phyloP scores from a whole-genome alignment of 2,888 invertebrate species.

The Nephrotoma guestfalica region DNA sequence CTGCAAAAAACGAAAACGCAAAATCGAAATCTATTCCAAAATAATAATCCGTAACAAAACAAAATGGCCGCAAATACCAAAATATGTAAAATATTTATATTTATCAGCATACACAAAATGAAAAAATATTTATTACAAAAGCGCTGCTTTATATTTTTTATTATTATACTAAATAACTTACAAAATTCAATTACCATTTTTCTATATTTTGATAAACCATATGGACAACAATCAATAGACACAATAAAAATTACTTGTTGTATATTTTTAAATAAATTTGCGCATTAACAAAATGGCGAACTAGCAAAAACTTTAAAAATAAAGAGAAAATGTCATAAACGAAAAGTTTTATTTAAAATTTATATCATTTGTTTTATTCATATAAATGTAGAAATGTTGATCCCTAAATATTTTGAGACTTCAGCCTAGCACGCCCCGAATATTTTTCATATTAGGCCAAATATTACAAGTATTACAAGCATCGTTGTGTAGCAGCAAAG shows the following conservation, averaged over 20 bases:
- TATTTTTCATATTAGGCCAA: too few relatives aligned
- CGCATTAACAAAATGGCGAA: background rate
- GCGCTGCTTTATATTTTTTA: background rate
- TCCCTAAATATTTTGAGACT: too few relatives aligned
- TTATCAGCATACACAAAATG: background rate
- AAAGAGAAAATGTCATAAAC: background rate
- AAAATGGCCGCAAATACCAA: background rate
- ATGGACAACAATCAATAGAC: background rate
- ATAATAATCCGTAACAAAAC: background rate
- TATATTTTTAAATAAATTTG: background rate
- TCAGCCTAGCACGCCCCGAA: too few relatives aligned
- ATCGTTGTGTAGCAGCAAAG: too few relatives aligned
- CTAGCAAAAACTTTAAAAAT: background rate
- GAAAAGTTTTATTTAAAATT: background rate
- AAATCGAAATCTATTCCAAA: background rate
- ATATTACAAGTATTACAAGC: too few relatives aligned
- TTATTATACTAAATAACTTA: background rate
- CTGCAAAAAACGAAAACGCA: background rate
- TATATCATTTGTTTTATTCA: background rate
- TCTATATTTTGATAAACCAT: background rate
- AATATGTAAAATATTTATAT: background rate
- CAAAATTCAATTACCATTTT: background rate
- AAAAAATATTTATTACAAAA: background rate
- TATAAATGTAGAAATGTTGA: background rate
- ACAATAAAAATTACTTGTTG: background rate